Evolutionary conservation across 2,113 vertebrate species (phyloP).

Genomic region (Condylura cristata): DNA sequence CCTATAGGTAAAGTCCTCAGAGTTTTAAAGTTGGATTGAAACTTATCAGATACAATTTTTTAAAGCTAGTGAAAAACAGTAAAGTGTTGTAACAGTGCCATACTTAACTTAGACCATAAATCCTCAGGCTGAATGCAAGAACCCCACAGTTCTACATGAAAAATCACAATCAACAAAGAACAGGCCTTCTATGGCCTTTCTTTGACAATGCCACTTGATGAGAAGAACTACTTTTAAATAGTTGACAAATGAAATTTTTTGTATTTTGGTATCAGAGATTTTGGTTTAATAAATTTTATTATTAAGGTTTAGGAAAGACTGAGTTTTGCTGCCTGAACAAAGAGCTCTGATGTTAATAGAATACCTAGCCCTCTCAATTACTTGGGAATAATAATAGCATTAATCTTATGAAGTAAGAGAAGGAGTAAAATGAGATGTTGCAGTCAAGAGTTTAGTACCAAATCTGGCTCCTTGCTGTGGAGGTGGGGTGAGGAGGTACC

Average conservation of each 20-base stretch:
- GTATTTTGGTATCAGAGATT: neutral
- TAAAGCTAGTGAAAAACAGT: neutral
- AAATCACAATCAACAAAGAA: slow-evolving; percentile 5
- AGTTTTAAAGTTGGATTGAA: neutral
- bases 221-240: neutral
- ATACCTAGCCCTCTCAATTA: neutral
- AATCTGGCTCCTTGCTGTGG: neutral
- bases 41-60: neutral
- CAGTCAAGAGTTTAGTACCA: neutral
- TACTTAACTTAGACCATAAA: neutral
- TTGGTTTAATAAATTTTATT: neutral
- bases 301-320: neutral
- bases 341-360: neutral
- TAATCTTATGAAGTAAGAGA: neutral
- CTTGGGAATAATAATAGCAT: neutral
- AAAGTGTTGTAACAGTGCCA: neutral
- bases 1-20: neutral
- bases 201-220: neutral
- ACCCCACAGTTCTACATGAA: neutral
- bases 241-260: neutral
- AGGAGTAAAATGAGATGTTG: neutral
- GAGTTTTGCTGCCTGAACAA: neutral
- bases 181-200: neutral
- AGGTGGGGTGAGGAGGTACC: neutral
- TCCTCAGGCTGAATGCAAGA: neutral